Base-by-base conservation (phyloP, 2,797 vertebrate species). In the Parauchenoglanis punctatus region DNA sequence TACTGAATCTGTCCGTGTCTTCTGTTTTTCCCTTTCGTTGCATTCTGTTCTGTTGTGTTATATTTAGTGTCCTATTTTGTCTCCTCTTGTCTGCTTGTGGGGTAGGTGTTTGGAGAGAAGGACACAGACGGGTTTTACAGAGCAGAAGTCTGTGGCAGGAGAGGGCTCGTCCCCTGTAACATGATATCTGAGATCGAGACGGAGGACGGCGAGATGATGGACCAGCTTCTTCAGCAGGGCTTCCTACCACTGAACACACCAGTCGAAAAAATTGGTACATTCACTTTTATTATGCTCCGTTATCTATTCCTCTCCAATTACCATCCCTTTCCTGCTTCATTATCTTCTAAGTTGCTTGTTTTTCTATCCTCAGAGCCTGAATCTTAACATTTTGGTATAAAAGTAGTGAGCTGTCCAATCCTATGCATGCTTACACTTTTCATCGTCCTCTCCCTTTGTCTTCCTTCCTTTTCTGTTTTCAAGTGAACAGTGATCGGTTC, bases 111-210 rank as follows among this genome's bases (percentile, higher is more conserved):
- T 28, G 99, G 99, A 1, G 96, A 98, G 80, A 99, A 99, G 91
- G 99, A 99, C 46, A 97, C 96, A 0, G 99, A 99, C 18, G 99
- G 98, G 5, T 99, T 99, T 94, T 99, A 99, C 93, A 96, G 97
- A 28, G 98, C 98, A 3, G 96, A 99, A 92, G 97, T 97, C 85
- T 96, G 97, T 12, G 95, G 97, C 0, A 94, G 98, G 40, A 92
- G 94, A 23, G 99, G 99, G 86, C 97, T 98, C 89, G 98, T 99
- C 72, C 99, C 99, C 0, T 99, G 99, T 83, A 99, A 99, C 91
- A 99, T 99, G 99, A 98, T 99, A 81, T 99, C 98, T 0, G 99
- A 99, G 92, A 98, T 99, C 91, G 98, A 99, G 90, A 97, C 98
- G 0, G 98, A 99, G 13, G 98, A 99, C 3, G 96, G 98, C n/a